A percentile compares a stretch with the other conserved stretches of the same genome.
These are phyloP conservation scores for Procavia capensis DNA, from an alignment of 2,113 vertebrate genomes.

Conservation along the genomic window DNA sequence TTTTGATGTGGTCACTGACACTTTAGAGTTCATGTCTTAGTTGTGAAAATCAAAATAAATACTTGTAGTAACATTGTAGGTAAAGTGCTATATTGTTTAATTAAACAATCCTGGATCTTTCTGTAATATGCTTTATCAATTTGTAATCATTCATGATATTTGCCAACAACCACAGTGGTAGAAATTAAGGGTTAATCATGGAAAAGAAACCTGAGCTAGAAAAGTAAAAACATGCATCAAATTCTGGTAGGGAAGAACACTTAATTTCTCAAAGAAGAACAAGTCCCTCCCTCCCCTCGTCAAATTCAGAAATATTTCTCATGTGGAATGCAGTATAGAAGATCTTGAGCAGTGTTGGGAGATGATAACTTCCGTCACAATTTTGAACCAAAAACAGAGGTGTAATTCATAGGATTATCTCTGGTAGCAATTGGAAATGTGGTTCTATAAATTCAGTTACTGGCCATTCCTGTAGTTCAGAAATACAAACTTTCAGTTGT, in stretches of 20 bases:
- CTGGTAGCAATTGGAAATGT: conserved; percentile 9
- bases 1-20: not conserved
- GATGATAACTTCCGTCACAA: not conserved
- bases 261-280: not conserved
- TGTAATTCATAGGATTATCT: not conserved
- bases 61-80: conserved; percentile 16
- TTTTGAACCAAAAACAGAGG: not conserved
- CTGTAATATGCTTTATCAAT: not conserved
- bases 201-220: not conserved
- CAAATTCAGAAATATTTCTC: not conserved
- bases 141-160: not conserved
- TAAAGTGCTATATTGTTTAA: not conserved
- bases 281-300: conserved; percentile 9
- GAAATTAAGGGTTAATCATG: not conserved
- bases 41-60: conserved; percentile 26
- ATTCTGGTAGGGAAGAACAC: conserved; percentile 11
- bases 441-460: not conserved
- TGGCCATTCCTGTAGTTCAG: not conserved
- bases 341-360: not conserved
- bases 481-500: not conserved
- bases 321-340: not conserved
- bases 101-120: not conserved
- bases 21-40: not conserved
- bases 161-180: not conserved
- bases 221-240: not conserved